Evolutionary conservation across 64 coral and sea anemone species (phyloP), one percentile per base, ranked within the genome.

Genomic region (Trachythela sp.): DNA sequence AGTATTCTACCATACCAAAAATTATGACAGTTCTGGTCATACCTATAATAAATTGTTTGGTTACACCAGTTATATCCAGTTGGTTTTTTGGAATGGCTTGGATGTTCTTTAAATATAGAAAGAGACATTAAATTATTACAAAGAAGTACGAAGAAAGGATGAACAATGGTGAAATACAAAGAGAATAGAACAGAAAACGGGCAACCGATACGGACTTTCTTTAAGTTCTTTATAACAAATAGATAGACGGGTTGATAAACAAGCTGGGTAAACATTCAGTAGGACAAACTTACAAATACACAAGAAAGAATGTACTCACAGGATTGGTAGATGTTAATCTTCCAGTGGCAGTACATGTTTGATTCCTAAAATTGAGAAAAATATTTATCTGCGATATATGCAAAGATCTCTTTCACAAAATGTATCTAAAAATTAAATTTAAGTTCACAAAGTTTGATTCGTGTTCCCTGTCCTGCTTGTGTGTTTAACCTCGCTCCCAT

Each of bases 1-100:
- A n/a, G n/a, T n/a, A n/a, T n/a, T n/a, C n/a, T n/a, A n/a, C n/a
- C n/a, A n/a, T n/a, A n/a, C n/a, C n/a, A n/a, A n/a, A n/a, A n/a
- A n/a, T n/a, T n/a, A n/a, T n/a, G n/a, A n/a, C 11, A 85, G 36
- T 43, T 36, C 58, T 37, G 8, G 40, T 9, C 91, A 84, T 84
- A 94, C 92, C 95, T 40, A 90, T 85, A 7, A 94, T 88, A 38
- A 80, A 90, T 18, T 94, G 92, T 77, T 92, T 89, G 24, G 48
- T 86, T 26, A 83, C 67, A 22, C 50, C 90, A 70, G 92, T 70
- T 41, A 97, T 13, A 27, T 88, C 22, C 13, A 97, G 87, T 5
- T 75, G 37, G 51, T 90, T 87, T 70, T 92, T 92, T 24, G 95
- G 95, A 43, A 97, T 88, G 13, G 90, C 71, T 92, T 97, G 95